Percentiles rank a stretch among this genome's conserved stretches.
Evolutionary conservation across 2,113 vertebrate genomes (phyloP).

Genomic region (Caloenas nicobarica): DNA sequence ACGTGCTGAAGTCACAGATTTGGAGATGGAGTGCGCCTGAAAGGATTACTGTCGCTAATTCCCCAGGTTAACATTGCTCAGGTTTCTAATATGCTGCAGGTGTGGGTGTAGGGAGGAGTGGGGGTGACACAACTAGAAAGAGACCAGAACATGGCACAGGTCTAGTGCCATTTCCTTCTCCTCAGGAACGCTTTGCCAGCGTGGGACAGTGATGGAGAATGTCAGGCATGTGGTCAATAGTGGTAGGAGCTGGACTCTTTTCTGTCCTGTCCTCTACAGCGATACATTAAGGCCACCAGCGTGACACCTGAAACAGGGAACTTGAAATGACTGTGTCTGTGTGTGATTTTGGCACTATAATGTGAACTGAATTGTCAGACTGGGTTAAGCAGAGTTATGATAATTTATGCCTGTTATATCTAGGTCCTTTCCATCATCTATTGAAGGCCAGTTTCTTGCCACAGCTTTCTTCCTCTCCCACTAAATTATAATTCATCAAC

Average conservation of each 20-base stretch:
- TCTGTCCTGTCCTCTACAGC: neutral
- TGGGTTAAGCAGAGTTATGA: neutral
- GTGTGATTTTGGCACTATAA: neutral
- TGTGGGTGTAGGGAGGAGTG: neutral
- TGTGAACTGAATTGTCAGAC: neutral
- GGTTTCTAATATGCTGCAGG: neutral
- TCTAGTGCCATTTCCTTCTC: neutral
- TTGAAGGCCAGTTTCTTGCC: neutral
- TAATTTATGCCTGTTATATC: neutral
- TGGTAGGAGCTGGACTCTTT: neutral
- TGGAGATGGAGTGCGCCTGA: neutral
- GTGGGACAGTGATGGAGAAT: rapidly evolving
- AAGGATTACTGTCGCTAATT: neutral
- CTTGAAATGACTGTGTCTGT: neutral
- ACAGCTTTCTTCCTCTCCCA: neutral
- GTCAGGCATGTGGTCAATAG: neutral
- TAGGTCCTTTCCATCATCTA: neutral
- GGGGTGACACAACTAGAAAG: neutral
- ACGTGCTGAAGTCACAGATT: neutral
- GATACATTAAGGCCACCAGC: neutral
- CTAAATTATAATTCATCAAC: conserved; percentile 13
- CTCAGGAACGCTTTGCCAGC: neutral
- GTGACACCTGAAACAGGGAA: neutral
- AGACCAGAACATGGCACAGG: neutral
- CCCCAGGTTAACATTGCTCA: neutral